Evolutionary conservation across 2,888 invertebrate species (phyloP).

Genomic region (Hypena proboscidalis): DNA sequence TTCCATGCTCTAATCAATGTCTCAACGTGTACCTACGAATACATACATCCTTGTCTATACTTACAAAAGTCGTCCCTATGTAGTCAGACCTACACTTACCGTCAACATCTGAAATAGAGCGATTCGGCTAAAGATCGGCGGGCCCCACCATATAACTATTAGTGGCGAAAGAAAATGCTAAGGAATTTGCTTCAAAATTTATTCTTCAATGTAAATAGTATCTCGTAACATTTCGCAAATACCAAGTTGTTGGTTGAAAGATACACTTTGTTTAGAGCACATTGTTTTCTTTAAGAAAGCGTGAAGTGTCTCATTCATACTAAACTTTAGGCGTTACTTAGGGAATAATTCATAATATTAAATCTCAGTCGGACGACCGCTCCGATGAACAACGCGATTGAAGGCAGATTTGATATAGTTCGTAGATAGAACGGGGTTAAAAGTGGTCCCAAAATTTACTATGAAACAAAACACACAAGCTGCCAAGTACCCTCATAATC

Average conservation of each 20-base stretch:
- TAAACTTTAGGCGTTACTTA: slow-evolving; percentile 69
- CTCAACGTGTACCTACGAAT: slow-evolving; percentile 60
- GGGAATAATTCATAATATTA: slow-evolving; percentile 33
- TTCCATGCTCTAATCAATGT: slow-evolving; percentile 60
- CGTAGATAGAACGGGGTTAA: slow-evolving; percentile 60
- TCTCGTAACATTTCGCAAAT: slow-evolving; percentile 74
- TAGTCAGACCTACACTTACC: slow-evolving; percentile 81
- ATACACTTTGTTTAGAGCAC: slow-evolving; percentile 55
- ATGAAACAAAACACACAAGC: slow-evolving; percentile 78
- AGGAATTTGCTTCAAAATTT: slow-evolving; percentile 79
- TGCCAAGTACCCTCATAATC: slow-evolving; percentile 56
- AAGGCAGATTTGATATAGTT: slow-evolving; percentile 47
- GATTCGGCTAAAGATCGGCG: slow-evolving; percentile 74
- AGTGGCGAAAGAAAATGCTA: slow-evolving; percentile 77
- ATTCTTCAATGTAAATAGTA: slow-evolving; percentile 74
- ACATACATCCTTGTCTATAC: slow-evolving; percentile 49
- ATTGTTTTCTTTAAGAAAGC: slow-evolving; percentile 49
- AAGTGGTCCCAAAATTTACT: slow-evolving; percentile 83
- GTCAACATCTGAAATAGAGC: slow-evolving; percentile 85
- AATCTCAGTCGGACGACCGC: slow-evolving; percentile 31
- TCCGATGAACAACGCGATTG: slow-evolving; percentile 30
- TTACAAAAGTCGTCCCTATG: slow-evolving; percentile 67
- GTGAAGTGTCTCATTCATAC: slow-evolving; percentile 72
- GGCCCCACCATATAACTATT: slow-evolving; percentile 72
- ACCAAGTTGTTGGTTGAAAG: slow-evolving; percentile 53